These are phyloP conservation scores for Intellagama lesueurii DNA, from an alignment of 2,797 vertebrate genomes.

Conservation along the genomic window DNA sequence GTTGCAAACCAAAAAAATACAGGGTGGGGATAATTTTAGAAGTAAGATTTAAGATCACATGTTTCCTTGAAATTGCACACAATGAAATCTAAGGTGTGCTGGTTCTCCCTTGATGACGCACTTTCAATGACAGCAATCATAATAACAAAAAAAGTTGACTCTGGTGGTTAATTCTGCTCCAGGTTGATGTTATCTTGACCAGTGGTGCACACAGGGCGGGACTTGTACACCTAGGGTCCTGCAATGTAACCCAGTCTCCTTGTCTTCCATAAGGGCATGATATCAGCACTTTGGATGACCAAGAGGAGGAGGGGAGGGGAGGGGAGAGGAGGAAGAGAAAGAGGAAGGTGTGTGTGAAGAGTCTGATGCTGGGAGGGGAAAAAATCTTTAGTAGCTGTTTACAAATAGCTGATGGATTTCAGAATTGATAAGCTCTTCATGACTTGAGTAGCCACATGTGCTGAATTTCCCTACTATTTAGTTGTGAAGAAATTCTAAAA, in stretches of 20 bases:
- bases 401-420: background rate
- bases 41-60: too few species aligned
- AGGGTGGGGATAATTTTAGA: too few species aligned
- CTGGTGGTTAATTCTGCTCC: background rate
- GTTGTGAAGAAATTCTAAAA: background rate
- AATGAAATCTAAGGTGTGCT: too few species aligned
- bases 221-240: background rate
- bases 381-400: background rate
- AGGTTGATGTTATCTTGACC: background rate
- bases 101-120: too few species aligned
- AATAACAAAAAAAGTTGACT: too few species aligned
- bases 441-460: background rate
- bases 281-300: background rate
- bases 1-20: too few species aligned
- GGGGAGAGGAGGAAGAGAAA: background rate
- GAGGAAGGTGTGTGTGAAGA: too few species aligned
- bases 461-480: background rate
- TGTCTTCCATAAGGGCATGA: too few species aligned
- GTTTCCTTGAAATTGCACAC: too few species aligned
- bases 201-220: background rate
- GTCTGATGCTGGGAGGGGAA: background rate
- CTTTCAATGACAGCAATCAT: too few species aligned
- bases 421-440: too few species aligned
- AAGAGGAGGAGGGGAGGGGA: background rate
- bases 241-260: background rate